Conservation (phyloP, 2,113 vertebrate species). For the Otus sunia region DNA sequence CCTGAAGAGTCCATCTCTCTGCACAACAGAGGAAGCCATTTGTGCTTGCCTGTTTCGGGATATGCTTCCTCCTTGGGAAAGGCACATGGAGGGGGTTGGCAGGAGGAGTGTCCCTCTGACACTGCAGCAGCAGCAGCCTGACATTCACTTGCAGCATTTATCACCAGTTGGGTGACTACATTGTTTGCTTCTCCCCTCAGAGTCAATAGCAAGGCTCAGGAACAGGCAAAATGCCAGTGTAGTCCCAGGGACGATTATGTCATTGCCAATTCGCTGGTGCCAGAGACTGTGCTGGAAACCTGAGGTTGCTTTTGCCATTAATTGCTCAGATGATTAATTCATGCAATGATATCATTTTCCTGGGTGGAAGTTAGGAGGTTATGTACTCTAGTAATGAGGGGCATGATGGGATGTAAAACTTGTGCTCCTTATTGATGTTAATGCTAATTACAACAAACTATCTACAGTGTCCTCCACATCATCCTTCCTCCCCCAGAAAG, state of each 20-base stretch:
- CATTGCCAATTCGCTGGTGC: neutral
- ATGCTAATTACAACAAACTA: neutral
- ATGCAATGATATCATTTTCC: slow-evolving; percentile 35
- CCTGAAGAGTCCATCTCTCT: neutral
- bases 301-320: slow-evolving; percentile 23
- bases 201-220: neutral
- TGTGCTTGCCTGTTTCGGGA: neutral
- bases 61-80: neutral
- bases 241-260: slow-evolving; percentile 25
- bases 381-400: neutral
- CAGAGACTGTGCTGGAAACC: slow-evolving; percentile 42
- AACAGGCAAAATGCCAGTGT: neutral
- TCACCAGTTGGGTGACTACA: neutral
- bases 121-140: neutral
- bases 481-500: neutral
- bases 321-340: slow-evolving; percentile 52
- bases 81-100: neutral
- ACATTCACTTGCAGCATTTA: neutral
- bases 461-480: neutral
- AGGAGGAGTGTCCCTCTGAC: neutral
- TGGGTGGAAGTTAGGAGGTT: slow-evolving; percentile 4
- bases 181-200: slow-evolving; percentile 26
- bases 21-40: neutral
- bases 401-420: neutral
- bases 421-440: neutral